phyloP scores from a whole-genome alignment of 2,888 invertebrate genomes.

The Julus scanicus region DNA sequence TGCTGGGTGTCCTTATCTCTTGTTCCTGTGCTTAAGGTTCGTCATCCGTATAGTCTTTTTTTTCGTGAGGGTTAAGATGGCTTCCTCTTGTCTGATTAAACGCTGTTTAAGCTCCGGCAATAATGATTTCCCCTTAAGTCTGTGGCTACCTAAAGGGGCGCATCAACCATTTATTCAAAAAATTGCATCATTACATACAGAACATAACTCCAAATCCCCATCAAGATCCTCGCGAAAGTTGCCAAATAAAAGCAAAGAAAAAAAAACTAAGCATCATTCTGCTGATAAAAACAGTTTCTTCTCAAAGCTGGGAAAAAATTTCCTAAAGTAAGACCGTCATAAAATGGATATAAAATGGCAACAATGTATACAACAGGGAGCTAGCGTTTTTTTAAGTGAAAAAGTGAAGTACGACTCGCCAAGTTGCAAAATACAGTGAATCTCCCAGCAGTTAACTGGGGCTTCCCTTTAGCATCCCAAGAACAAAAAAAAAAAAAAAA shows the following conservation, averaged over 20 bases:
- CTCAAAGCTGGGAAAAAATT: neutral
- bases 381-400: neutral
- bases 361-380: neutral
- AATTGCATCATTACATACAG: neutral
- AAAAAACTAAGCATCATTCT: neutral
- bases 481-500: no score
- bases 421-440: neutral
- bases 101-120: neutral
- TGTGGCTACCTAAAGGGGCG: neutral
- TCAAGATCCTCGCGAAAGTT: neutral
- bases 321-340: neutral
- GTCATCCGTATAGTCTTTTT: conserved; percentile 31
- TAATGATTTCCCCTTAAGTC: neutral
- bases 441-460: neutral
- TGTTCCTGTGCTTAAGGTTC: conserved; percentile 21
- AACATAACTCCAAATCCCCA: neutral
- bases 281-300: neutral
- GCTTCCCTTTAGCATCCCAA: no score
- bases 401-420: neutral
- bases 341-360: neutral
- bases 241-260: neutral
- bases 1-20: conserved; percentile 40
- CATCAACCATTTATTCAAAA: no score
- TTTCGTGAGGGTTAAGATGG: neutral
- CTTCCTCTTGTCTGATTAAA: conserved; percentile 31